A percentile compares a stretch with the other conserved stretches of the same genome.
These are phyloP conservation scores for Chloropsis cyanopogon DNA, from an alignment of 2,113 vertebrate genomes.

Conservation along the genomic window DNA sequence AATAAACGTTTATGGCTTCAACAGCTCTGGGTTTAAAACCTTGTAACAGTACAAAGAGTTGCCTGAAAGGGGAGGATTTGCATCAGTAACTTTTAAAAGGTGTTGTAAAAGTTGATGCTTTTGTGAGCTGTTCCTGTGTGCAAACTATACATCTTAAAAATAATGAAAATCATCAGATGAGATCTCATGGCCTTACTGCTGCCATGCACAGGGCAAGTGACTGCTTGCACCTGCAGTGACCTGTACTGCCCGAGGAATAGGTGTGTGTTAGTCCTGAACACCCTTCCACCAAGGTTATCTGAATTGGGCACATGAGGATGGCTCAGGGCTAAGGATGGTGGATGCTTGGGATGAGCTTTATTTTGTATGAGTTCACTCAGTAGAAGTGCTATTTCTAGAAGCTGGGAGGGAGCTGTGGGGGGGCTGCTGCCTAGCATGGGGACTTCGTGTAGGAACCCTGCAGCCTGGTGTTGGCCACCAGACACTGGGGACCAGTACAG, in stretches of 20 bases:
- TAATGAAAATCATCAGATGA: not conserved
- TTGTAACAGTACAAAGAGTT: not conserved
- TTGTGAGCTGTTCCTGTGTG: not conserved
- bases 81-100: not conserved
- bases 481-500: not conserved
- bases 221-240: not conserved
- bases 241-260: not conserved
- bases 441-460: not conserved
- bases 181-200: not conserved
- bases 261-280: not conserved
- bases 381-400: not conserved
- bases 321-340: not conserved
- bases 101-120: not conserved
- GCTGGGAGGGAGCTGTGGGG: not conserved
- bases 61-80: not conserved
- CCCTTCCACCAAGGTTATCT: not conserved
- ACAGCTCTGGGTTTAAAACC: not conserved
- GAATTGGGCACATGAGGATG: accelerated
- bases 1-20: not conserved
- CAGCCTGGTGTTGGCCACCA: not conserved
- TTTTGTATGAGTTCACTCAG: not conserved
- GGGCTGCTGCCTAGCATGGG: not conserved
- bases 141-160: not conserved
- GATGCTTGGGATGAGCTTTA: not conserved
- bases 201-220: not conserved